Evolutionary conservation across 2,797 vertebrate species (phyloP), one percentile per base, ranked within the genome.

Genomic region (Microctenopoma steveboyesi): DNA sequence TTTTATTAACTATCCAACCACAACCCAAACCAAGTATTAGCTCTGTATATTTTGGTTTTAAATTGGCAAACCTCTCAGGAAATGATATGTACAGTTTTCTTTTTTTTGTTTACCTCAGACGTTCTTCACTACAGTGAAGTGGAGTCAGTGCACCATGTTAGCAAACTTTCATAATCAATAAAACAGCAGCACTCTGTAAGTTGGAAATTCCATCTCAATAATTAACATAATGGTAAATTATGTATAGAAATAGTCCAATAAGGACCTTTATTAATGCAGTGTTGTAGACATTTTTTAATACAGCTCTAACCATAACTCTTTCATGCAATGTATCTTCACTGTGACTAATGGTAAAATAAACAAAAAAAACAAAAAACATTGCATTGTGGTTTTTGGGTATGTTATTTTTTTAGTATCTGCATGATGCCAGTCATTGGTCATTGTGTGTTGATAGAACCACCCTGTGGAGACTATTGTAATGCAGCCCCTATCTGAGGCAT

Each of bases 91-190:
- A 4, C 1, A 8, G 0, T 11, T 42, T 14, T 33, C 30, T 33
- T 33, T 33, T 33, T 5, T 33, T 45, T 45, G 42, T 45, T 62
- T 33, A 39, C 11, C 28, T 52, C 35, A 4, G 35, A 52, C 5
- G 50, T 48, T 45, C 39, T 62, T 5, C 33, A 6, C 3, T 64
- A 58, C 72, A 28, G 45, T 18, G 22, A 61, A 65, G 45, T 22
- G 55, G 50, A 57, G 58, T 33, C 52, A 52, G 46, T 18, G 10
- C 52, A 65, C 2, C 28, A 43, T 52, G 54, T 33, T 7, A 63
- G 52, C 10, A 64, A 64, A 46, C 71, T 64, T 53, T 69, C 14
- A 30, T 66, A 69, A 78, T 84, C 76, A 61, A 81, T 86, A 69
- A 25, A 10, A 51, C 37, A 10, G 55, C 37, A 66, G 30, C 30